phyloP scores from a whole-genome alignment of 2,888 invertebrate species.

The Liopterus haemorrhoidalis region DNA sequence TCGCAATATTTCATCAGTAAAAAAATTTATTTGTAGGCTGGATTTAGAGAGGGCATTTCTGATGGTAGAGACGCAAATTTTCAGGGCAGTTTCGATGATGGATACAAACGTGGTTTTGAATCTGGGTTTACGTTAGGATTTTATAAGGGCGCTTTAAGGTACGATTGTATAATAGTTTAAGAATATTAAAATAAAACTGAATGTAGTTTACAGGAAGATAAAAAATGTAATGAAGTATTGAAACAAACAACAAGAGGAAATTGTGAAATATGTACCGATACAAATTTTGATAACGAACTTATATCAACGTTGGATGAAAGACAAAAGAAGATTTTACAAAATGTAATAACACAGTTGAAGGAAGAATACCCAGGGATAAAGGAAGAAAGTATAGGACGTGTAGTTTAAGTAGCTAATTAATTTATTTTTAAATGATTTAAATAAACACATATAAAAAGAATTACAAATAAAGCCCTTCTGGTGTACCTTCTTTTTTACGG shows the following conservation, averaged over 20 bases:
- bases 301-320: conserved; percentile 34
- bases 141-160: conserved; percentile 44
- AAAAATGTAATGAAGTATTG: conserved; percentile 12
- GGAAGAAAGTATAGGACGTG: conserved; percentile 30
- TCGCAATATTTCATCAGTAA: not conserved
- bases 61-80: conserved; percentile 59
- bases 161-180: conserved; percentile 16
- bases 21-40: conserved; percentile 48
- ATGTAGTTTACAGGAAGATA: conserved; percentile 3
- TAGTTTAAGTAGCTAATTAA: conserved; percentile 21
- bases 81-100: conserved; percentile 64
- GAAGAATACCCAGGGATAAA: conserved; percentile 32
- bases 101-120: conserved; percentile 60
- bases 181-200: conserved; percentile 7
- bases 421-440: conserved; percentile 13
- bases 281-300: conserved; percentile 26
- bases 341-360: conserved; percentile 35
- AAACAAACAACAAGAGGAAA: conserved; percentile 26
- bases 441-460: conserved; percentile 20
- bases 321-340: conserved; percentile 37
- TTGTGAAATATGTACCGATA: conserved; percentile 34
- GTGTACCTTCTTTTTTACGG: conserved; percentile 98
- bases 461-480: conserved; percentile 97
- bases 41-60: conserved; percentile 62
- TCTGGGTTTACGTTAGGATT: conserved; percentile 56